Base-by-base conservation (phyloP, 2,113 vertebrate species). In the Odocoileus virginianus region DNA sequence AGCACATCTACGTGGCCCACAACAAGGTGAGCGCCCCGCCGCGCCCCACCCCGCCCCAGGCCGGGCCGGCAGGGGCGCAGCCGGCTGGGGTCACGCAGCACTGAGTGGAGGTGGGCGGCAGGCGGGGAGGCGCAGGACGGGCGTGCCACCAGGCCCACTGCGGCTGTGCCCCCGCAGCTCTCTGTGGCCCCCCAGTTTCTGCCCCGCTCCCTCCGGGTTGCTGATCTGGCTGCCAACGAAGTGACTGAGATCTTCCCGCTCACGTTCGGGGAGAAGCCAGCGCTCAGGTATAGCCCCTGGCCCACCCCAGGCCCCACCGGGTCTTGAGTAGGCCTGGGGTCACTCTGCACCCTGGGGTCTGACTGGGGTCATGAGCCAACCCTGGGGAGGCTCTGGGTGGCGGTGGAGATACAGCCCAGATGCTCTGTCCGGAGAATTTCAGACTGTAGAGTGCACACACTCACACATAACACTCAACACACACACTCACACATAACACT, bases 1-100 rank as follows among this genome's bases (percentile, higher is more conserved):
- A 98, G 94, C 96, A 98, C 95, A 74, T 99, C 89, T 98, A 98
- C 5, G 89, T 98, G 95, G 98, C 98, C 82, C 98, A 98, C 78
- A 99, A 99, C 67, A 98, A 97, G 98, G 98, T 98, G 90, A 97
- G 97, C 9, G 0, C 43, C 30, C 28, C 5, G 10, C 67, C 5
- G 19, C 5, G n/a, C 21, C 8, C 19, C 40, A 30, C 23, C 40
- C 33, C 25, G 3, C 28, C 45, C 45, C 7, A 54, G 36, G 55
- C 33, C 4, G 15, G 15, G 71, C 36, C 2, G 1, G 28, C 57
- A 19, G 6, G 54, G 36, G 82, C 1, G 23, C 13, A 11, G 82
- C 52, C 7, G 2, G 54, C 33, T 8, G 50, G 19, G 74, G 25
- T 4, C 81, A 5, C 45, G 0, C 4, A 40, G 79, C 25, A 2